A percentile compares a stretch with the other conserved stretches of the same genome.
These are phyloP conservation scores for Colletes gigas DNA, from an alignment of 1,140 invertebrate species.

Conservation along the genomic window DNA sequence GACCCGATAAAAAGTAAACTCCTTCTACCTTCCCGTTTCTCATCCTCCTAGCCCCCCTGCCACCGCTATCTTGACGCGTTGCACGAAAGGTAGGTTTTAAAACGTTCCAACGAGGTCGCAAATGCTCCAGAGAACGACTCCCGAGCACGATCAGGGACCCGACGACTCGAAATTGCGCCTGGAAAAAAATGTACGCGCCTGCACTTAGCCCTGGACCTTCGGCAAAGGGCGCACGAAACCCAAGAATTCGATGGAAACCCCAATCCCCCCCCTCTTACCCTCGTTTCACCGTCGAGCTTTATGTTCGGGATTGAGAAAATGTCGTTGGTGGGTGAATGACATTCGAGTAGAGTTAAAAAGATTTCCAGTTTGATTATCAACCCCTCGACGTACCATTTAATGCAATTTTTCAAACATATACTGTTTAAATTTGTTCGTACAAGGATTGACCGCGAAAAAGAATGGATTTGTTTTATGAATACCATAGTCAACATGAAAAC, in stretches of 20 bases:
- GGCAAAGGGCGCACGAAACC: slow-evolving; percentile 19
- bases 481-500: too few relatives aligned
- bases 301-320: too few relatives aligned
- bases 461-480: too few relatives aligned
- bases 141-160: slow-evolving; percentile 1
- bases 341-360: too few relatives aligned
- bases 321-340: too few relatives aligned
- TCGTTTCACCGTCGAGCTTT: too few relatives aligned
- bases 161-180: slow-evolving; percentile 25
- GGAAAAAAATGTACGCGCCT: not conserved
- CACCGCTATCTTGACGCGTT: slow-evolving; percentile 46
- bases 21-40: slow-evolving; percentile 9
- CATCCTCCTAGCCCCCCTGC: not conserved
- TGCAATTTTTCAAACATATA: too few relatives aligned
- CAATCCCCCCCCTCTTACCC: not conserved
- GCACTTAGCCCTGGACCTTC: slow-evolving; percentile 8
- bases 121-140: slow-evolving; percentile 44
- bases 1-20: slow-evolving; percentile 57
- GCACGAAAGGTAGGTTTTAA: slow-evolving; percentile 54
- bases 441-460: too few relatives aligned
- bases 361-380: too few relatives aligned
- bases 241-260: slow-evolving; percentile 1
- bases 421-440: too few relatives aligned
- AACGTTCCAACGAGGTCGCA: slow-evolving; percentile 51
- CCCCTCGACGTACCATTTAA: too few relatives aligned